Evolutionary conservation across 2,888 invertebrate species (phyloP).

Genomic region (Andrena bucephala): DNA sequence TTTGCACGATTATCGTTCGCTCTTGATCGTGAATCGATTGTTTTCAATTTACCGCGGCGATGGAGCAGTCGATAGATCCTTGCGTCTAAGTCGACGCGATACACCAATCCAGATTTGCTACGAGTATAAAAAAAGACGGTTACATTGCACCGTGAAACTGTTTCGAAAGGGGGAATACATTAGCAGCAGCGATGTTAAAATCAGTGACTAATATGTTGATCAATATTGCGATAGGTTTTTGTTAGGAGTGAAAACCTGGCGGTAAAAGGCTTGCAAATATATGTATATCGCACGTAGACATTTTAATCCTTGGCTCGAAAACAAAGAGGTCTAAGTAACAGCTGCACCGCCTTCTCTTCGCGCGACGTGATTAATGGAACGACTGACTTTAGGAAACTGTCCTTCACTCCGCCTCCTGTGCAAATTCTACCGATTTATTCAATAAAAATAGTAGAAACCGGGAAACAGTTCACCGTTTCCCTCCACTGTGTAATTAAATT

Average conservation of each 20-base stretch:
- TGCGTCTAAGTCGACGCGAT: not conserved
- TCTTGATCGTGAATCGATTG: not conserved
- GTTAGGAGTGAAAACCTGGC: conserved; percentile 39
- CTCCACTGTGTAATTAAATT: not conserved
- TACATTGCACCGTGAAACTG: conserved; percentile 31
- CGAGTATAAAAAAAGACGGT: conserved; percentile 8
- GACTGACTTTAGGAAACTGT: not conserved
- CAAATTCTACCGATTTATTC: not conserved
- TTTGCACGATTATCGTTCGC: not conserved
- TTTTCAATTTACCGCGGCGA: not conserved
- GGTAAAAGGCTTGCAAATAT: conserved; percentile 36
- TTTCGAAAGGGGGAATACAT: conserved; percentile 51
- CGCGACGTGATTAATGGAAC: conserved; percentile 1
- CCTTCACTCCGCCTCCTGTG: too few relatives aligned
- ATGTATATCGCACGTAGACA: conserved; percentile 2
- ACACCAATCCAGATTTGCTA: conserved; percentile 24
- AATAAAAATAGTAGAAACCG: too few relatives aligned
- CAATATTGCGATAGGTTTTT: conserved; percentile 53
- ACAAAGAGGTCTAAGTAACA: conserved; percentile 32
- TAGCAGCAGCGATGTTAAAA: conserved; percentile 42
- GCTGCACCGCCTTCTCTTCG: not conserved
- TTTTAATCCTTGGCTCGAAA: conserved; percentile 32
- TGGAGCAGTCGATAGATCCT: not conserved
- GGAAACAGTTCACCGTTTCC: too few relatives aligned
- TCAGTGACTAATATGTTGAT: conserved; percentile 54